Evolutionary conservation across 2,888 invertebrate species (phyloP).

Genomic region (Thymelicus lineola): DNA sequence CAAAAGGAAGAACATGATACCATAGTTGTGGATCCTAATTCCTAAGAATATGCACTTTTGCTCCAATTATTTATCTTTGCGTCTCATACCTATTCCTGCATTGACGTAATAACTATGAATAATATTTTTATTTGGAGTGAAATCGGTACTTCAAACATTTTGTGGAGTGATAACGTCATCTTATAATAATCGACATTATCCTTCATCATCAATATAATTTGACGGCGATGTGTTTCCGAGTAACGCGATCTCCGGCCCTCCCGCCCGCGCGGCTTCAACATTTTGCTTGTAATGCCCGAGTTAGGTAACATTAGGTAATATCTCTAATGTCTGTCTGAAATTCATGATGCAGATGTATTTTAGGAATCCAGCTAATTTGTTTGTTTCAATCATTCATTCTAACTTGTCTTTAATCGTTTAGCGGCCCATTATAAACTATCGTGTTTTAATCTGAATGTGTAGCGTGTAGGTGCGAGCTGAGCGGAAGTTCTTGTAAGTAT

Average conservation of each 20-base stretch:
- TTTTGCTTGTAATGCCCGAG: constrained; percentile 1
- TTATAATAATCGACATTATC: constrained; percentile 4
- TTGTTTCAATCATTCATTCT: too few species aligned
- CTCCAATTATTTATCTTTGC: background rate
- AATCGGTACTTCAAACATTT: background rate
- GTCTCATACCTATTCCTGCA: background rate
- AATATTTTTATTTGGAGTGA: background rate
- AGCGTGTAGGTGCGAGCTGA: too few species aligned
- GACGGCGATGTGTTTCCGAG: background rate
- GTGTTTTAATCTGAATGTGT: too few species aligned
- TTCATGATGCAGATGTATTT: background rate
- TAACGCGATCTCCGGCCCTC: background rate
- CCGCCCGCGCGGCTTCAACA: background rate
- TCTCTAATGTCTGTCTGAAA: background rate
- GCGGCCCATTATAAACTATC: too few species aligned
- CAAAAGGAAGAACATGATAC: too few species aligned
- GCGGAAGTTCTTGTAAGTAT: too few species aligned
- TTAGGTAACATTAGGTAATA: background rate
- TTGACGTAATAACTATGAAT: background rate
- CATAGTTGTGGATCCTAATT: too few species aligned
- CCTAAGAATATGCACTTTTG: too few species aligned
- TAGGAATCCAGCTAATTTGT: background rate
- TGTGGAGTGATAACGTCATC: background rate
- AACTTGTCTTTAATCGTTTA: too few species aligned
- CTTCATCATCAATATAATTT: constrained; percentile 7